phyloP scores from a whole-genome alignment of 1,140 invertebrate species.

The Rhyacophila brunnea region DNA sequence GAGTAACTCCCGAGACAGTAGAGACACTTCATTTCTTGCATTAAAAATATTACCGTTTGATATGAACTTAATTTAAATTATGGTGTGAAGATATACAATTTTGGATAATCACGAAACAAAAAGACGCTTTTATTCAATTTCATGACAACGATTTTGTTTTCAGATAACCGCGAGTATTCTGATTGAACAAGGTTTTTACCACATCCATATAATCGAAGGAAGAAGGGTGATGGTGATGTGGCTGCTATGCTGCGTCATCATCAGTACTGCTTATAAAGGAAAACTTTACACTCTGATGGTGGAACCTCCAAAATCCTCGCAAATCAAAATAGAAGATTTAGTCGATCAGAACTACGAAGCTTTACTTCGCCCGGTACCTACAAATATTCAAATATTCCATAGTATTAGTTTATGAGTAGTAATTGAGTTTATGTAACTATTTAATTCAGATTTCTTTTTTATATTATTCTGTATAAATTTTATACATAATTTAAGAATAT shows the following conservation, averaged over 20 bases:
- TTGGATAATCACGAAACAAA: background rate
- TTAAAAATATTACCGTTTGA: no score
- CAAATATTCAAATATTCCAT: background rate
- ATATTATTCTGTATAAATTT: no score
- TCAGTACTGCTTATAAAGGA: conserved; percentile 18
- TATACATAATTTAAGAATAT: no score
- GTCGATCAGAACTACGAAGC: background rate
- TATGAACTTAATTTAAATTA: no score
- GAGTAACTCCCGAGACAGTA: no score
- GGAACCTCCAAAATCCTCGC: background rate
- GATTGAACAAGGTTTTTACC: conserved; percentile 10
- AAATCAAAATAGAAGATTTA: background rate
- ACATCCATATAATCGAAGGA: background rate
- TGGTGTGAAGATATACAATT: no score
- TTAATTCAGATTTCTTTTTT: no score
- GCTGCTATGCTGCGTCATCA: conserved; percentile 21
- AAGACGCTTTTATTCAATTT: background rate
- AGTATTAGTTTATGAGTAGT: no score
- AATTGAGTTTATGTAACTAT: no score
- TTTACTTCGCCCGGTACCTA: background rate
- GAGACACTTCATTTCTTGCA: no score
- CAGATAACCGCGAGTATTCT: conserved; percentile 2
- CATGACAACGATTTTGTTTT: background rate
- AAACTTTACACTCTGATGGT: conserved; percentile 14
- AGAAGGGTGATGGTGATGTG: conserved; percentile 14